Conservation (phyloP, 2,888 invertebrate species). For the Drosophila barbarae region DNA sequence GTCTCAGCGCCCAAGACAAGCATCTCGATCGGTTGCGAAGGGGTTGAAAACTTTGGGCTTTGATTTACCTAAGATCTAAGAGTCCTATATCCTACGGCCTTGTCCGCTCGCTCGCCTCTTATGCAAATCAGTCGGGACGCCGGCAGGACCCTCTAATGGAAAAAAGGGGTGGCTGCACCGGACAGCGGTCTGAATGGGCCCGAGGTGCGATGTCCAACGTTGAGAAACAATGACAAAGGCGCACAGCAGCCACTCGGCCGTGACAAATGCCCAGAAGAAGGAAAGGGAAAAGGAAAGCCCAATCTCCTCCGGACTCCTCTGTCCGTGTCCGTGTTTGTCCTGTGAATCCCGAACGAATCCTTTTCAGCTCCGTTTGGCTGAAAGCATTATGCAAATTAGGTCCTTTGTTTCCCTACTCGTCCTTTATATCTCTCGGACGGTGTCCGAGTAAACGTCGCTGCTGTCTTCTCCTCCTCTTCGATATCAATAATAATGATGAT, state of each 20-base stretch:
- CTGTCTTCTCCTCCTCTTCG: slow-evolving; percentile 36
- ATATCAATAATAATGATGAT: slow-evolving; percentile 66
- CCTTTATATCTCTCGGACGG: slow-evolving; percentile 55
- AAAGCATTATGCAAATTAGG: slow-evolving; percentile 72
- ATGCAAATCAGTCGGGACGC: slow-evolving; percentile 36
- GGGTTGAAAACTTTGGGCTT: slow-evolving; percentile 54
- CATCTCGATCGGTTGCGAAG: slow-evolving; percentile 47
- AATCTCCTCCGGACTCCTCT: slow-evolving; percentile 6
- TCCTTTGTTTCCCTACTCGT: slow-evolving; percentile 46
- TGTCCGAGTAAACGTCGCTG: slow-evolving; percentile 61
- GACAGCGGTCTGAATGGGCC: slow-evolving; percentile 35
- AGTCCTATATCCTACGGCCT: slow-evolving; percentile 13
- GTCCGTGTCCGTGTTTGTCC: slow-evolving; percentile 24
- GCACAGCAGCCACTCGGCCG: slow-evolving; percentile 67
- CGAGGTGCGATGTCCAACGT: slow-evolving; percentile 79
- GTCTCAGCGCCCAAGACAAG: slow-evolving; percentile 22
- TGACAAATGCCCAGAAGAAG: slow-evolving; percentile 60
- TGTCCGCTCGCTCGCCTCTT: slow-evolving; percentile 38
- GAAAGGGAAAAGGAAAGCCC: background rate
- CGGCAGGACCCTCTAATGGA: slow-evolving; percentile 34
- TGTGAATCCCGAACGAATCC: slow-evolving; percentile 65
- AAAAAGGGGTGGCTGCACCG: slow-evolving; percentile 52
- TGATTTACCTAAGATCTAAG: slow-evolving; percentile 26
- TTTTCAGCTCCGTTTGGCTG: slow-evolving; percentile 54
- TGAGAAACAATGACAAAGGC: slow-evolving; percentile 75